These are phyloP conservation scores for Myiothlypis coronata DNA, from an alignment of 2,797 vertebrate genomes.

Conservation along the genomic window DNA sequence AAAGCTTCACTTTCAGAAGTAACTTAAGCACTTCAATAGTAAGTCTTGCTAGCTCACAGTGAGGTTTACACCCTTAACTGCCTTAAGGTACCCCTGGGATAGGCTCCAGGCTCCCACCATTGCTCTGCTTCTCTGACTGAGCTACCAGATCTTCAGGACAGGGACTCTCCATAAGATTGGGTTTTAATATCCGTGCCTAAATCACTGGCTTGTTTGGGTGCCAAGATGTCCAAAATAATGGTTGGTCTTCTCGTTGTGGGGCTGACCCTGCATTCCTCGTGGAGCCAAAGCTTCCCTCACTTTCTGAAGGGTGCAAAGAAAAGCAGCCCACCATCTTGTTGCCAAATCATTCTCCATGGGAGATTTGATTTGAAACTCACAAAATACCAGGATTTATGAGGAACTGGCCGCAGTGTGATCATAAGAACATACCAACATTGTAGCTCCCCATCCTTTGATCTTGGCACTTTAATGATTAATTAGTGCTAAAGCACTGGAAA, in stretches of 20 bases:
- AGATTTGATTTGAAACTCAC: not conserved
- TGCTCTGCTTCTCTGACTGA: not conserved
- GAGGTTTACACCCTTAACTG: not conserved
- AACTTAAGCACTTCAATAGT: not conserved
- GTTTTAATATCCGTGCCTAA: not conserved
- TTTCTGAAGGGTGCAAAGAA: not conserved
- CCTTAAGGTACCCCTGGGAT: not conserved
- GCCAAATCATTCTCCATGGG: not conserved
- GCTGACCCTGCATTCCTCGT: not conserved
- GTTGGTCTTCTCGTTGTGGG: not conserved
- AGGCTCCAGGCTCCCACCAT: not conserved
- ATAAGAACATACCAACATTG: not conserved
- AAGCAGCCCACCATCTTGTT: not conserved
- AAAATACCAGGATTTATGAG: constrained; percentile 2
- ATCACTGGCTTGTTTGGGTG: not conserved
- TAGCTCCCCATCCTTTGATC: constrained; percentile 47
- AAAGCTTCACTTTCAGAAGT: constrained; percentile 43
- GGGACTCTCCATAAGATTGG: not conserved
- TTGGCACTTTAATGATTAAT: constrained; percentile 43
- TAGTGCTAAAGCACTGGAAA: constrained; percentile 49
- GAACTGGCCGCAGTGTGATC: not conserved
- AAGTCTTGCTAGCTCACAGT: not conserved
- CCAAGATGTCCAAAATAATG: not conserved
- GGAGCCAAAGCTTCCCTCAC: not conserved
- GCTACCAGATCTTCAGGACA: not conserved